Conservation (phyloP, 1,140 invertebrate genomes). For the Drosophila repletoides region DNA sequence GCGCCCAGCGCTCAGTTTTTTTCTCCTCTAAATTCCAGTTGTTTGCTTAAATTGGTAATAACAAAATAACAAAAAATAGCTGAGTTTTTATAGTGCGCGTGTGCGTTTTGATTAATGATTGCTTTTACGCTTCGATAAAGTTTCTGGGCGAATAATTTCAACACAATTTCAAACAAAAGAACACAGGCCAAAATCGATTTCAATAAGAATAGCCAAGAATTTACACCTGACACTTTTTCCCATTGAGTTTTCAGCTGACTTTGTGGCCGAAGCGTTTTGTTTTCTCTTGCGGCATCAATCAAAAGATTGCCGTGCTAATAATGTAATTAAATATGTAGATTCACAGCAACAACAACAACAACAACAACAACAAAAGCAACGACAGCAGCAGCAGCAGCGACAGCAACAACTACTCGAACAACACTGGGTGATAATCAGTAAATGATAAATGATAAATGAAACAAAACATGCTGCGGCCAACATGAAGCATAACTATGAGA, state of each 20-base stretch:
- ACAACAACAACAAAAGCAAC: background rate
- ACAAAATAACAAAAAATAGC: slow-evolving; percentile 29
- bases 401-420: background rate
- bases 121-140: slow-evolving; percentile 54
- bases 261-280: slow-evolving; percentile 63
- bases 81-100: slow-evolving; percentile 74
- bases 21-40: slow-evolving; percentile 22
- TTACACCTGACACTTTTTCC: slow-evolving; percentile 6
- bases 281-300: slow-evolving; percentile 70
- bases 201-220: slow-evolving; percentile 1
- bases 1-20: slow-evolving; percentile 21
- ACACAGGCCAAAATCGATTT: slow-evolving; percentile 29
- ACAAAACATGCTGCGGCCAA: slow-evolving; percentile 56
- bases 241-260: slow-evolving; percentile 27
- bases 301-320: slow-evolving; percentile 70
- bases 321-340: slow-evolving; percentile 79
- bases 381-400: slow-evolving; percentile 3
- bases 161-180: slow-evolving; percentile 20
- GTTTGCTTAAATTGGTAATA: slow-evolving; percentile 38
- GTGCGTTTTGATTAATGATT: slow-evolving; percentile 72
- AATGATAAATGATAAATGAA: slow-evolving; percentile 80
- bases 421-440: slow-evolving; percentile 71
- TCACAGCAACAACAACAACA: slow-evolving; percentile 22
- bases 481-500: slow-evolving; percentile 72
- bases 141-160: slow-evolving; percentile 9